Base-by-base conservation (phyloP, 2,797 vertebrate species). In the Microchirus variegatus region DNA sequence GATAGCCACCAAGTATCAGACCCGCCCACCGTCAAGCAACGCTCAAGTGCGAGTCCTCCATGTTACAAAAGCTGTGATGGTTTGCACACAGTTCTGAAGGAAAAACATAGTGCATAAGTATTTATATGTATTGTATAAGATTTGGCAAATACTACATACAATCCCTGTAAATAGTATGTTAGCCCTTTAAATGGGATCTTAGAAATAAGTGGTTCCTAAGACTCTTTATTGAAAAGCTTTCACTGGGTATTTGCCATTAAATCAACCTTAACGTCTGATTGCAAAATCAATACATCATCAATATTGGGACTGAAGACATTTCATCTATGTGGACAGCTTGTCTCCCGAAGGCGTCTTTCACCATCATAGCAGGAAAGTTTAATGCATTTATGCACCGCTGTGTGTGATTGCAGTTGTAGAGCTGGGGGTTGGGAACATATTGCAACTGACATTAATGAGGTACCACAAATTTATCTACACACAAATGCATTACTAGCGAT, bases 221-320 rank as follows among this genome's bases (percentile, higher is more conserved):
- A 16, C 41, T 58, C 40, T 54, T 62, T 37, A 72, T 58, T 60
- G 53, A 73, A 80, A 75, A 59, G 47, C 70, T 70, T 80, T 77
- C 53, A 73, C 51, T 54, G 19, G 38, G 65, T 57, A 63, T 78
- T 70, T 45, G 60, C 70, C 64, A 68, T 83, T 68, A 66, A 81
- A 70, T 71, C 67, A 38, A 65, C 38, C 40, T 56, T 53, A 45
- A 16, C 46, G 1, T 56, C 69, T 73, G 72, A 86, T 61, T 71
- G 41, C 48, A 75, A 78, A 84, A 81, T 87, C 83, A 70, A 86
- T 87, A 52, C 46, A 62, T 81, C 80, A 76, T 85, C 70, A 84
- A 73, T 85, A 69, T 45, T 2, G 38, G 16, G 56, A 58, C 38
- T 42, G 69, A 43, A 37, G 65, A 73, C 64, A 38, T 70, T 69